Evolutionary conservation across 2,888 invertebrate species (phyloP).

Genomic region (Neoascia interrupta): DNA sequence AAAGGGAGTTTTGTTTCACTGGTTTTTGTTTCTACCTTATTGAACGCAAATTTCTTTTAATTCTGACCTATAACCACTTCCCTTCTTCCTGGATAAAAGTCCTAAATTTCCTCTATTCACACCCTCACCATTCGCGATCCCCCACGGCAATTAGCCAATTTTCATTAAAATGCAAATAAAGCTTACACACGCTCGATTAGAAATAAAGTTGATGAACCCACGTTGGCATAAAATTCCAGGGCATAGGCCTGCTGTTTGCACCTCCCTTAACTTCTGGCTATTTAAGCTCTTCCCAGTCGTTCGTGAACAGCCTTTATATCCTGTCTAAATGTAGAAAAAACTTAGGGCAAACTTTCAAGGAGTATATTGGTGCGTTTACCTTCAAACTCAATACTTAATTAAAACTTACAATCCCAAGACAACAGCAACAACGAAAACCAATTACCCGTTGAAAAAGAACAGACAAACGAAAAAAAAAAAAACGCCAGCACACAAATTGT

Average conservation of each 20-base stretch:
- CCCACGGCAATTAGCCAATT: conserved; percentile 66
- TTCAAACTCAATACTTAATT: conserved; percentile 67
- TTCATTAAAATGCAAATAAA: conserved; percentile 68
- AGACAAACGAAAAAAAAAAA: conserved; percentile 6
- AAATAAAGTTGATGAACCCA: conserved; percentile 65
- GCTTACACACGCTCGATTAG: conserved; percentile 67
- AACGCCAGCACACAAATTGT: conserved; percentile 38
- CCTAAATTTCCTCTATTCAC: no score
- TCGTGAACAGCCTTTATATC: background rate
- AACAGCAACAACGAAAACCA: conserved; percentile 61
- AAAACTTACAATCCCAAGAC: conserved; percentile 63
- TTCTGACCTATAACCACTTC: no score
- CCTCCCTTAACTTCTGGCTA: conserved; percentile 32
- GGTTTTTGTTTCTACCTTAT: no score
- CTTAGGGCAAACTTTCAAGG: conserved; percentile 37
- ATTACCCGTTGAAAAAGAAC: conserved; percentile 49
- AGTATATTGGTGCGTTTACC: conserved; percentile 29
- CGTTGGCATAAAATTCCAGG: conserved; percentile 31
- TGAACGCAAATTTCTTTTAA: no score
- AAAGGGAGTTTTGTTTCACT: conserved; percentile 23
- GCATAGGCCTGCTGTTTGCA: conserved; percentile 12
- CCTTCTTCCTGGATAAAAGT: no score
- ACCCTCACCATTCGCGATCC: no score
- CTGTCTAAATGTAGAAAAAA: no score
- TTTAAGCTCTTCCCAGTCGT: conserved; percentile 14